A percentile compares a stretch with the other conserved stretches of the same genome.
phyloP scores from a whole-genome alignment of 2,888 invertebrate species.

The Tanypteryx hageni region DNA sequence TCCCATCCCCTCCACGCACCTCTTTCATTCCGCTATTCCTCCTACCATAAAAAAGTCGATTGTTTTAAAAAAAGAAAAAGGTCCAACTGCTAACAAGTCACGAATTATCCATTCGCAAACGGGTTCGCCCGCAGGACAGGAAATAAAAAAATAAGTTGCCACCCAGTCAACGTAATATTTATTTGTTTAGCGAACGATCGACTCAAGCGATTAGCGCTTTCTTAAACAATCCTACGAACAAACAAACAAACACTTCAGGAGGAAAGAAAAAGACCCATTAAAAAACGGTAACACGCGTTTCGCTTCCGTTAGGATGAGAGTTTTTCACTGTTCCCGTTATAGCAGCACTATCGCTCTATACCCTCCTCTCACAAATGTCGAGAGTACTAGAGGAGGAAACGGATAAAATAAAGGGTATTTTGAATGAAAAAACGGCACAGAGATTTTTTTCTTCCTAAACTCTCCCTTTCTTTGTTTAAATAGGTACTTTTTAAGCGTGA shows the following conservation, averaged over 20 bases:
- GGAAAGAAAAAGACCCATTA: background rate
- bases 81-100: background rate
- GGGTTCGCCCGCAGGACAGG: background rate
- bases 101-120: background rate
- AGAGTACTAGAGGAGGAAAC: background rate
- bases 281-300: background rate
- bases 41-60: background rate
- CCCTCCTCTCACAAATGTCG: background rate
- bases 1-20: background rate
- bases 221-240: background rate
- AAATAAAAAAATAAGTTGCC: background rate
- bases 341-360: background rate
- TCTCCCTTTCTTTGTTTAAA: too few relatives aligned
- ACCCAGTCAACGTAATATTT: background rate
- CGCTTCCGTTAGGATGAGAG: background rate
- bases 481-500: too few relatives aligned
- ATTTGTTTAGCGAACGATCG: background rate
- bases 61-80: too few relatives aligned
- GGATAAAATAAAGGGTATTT: background rate
- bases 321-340: background rate
- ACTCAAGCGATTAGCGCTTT: background rate
- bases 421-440: background rate
- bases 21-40: background rate
- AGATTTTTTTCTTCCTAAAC: too few relatives aligned
- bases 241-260: conserved; percentile 1